Base-by-base conservation (phyloP, 2,113 vertebrate species). In the Proteles cristata region DNA sequence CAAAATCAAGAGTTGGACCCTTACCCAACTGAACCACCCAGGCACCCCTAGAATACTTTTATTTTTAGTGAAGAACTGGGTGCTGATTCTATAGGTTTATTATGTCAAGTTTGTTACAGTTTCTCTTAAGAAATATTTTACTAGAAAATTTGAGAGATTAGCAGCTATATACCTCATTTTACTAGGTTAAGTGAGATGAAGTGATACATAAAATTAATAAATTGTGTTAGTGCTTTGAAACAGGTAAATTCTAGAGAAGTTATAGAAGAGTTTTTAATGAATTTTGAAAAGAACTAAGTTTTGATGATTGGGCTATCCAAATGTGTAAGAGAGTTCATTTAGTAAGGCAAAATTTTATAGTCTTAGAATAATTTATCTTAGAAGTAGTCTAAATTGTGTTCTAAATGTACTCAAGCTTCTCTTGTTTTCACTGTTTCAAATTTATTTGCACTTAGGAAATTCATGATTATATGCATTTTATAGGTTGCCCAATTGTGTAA, bases 271-370 rank as follows among this genome's bases (percentile, higher is more conserved):
- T 45, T 84, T 92, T 79, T 77, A 96, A 65, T 95, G 11, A 65
- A 73, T 80, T 97, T 90, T 50, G 11, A 43, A 90, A 66, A 92
- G 9, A 84, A 68, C 15, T 71, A 88, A 69, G 35, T 89, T 92
- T 95, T 96, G 73, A 68, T 76, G 35, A 71, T 79, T 48, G 90
- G 35, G 45, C 19, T 80, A 4, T 80, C 23, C 28, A 85, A 33
- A 73, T 95, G 5, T 73, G 11, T 88, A 83, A 84, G 92, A 61
- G 45, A 45, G 11, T 88, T 17, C 39, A 7, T 76, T 86, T 94
- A 77, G 80, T 95, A 89, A 65, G 53, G 16, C 83, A 76, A 74
- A 92, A 80, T 89, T 31, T 95, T 79, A 95, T 80, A 35, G 3
- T 84, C 39, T 79, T 85, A 71, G 3, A 66, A 17, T 76, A 73